phyloP scores from a whole-genome alignment of 35 echinoderm and acorn worm genomes.

The Apostichopus japonicus region DNA sequence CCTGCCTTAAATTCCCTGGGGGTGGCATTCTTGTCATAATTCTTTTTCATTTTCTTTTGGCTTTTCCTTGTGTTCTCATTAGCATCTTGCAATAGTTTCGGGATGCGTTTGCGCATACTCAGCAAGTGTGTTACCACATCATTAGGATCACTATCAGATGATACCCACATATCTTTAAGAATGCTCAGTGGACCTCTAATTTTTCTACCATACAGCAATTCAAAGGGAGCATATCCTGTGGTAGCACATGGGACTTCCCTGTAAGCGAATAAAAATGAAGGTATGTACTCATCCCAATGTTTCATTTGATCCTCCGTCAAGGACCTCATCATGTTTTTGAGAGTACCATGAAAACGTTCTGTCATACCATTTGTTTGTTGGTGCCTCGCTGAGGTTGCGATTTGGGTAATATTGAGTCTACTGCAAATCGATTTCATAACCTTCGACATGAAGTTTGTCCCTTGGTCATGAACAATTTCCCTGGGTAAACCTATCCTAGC shows the following conservation, averaged over 20 bases:
- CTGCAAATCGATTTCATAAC: neutral
- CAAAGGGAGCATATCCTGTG: neutral
- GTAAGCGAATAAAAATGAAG: neutral
- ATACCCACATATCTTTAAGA: neutral
- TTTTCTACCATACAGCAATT: slow-evolving; percentile 2
- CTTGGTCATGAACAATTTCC: slow-evolving; percentile 45
- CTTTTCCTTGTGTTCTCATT: too few species aligned
- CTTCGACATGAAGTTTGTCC: slow-evolving; percentile 26
- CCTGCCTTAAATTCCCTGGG: too few species aligned
- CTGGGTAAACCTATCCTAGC: slow-evolving; percentile 10
- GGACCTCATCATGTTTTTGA: slow-evolving; percentile 37
- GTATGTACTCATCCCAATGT: too few species aligned
- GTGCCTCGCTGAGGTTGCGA: slow-evolving; percentile 33
- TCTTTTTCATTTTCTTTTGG: too few species aligned
- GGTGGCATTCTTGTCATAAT: too few species aligned
- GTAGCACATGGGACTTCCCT: slow-evolving; percentile 26
- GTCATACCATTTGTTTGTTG: slow-evolving; percentile 52
- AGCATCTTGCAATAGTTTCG: too few species aligned
- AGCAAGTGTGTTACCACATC: too few species aligned
- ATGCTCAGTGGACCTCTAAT: neutral
- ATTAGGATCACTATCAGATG: too few species aligned
- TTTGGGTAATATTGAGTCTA: neutral
- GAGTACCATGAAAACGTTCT: slow-evolving; percentile 44
- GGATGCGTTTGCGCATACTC: too few species aligned
- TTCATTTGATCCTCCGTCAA: neutral